A percentile compares a stretch with the other conserved stretches of the same genome.
Conservation (phyloP, 2,113 vertebrate species). For the Lamprotornis superbus region DNA sequence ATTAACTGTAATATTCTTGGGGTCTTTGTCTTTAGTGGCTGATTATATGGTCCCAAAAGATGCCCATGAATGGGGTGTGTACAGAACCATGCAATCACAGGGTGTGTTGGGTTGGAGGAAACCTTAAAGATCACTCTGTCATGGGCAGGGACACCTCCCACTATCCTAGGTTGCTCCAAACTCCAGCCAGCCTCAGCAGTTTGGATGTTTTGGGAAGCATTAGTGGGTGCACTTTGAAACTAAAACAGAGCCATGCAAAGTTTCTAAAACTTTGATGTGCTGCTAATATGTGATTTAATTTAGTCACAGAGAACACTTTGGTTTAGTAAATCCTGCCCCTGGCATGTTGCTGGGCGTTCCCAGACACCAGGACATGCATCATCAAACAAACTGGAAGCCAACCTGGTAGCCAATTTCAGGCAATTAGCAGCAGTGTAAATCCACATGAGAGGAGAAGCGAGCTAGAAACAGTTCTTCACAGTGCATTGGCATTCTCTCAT, state of each 20-base stretch:
- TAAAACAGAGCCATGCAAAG: not conserved
- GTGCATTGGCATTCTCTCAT: conserved; percentile 32
- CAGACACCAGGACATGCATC: not conserved
- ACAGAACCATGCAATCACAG: not conserved
- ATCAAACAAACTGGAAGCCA: not conserved
- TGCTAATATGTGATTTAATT: not conserved
- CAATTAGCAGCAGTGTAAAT: conserved; percentile 1
- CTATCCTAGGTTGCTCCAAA: not conserved
- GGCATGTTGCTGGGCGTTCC: not conserved
- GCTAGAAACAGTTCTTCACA: conserved; percentile 31
- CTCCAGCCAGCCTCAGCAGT: not conserved
- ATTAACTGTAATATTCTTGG: not conserved
- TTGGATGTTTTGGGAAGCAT: not conserved
- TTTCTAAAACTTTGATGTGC: not conserved
- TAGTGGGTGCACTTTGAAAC: accelerated
- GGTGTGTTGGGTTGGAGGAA: not conserved
- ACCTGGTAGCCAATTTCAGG: not conserved
- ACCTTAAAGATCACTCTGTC: not conserved
- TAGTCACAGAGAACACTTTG: not conserved
- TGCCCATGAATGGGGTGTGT: not conserved
- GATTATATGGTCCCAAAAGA: not conserved
- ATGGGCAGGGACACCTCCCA: not conserved
- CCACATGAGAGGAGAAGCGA: conserved; percentile 1
- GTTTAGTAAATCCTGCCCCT: not conserved
- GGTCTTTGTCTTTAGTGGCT: not conserved